Conservation (phyloP, 2,797 vertebrate species). For the Syngnathus acus region DNA sequence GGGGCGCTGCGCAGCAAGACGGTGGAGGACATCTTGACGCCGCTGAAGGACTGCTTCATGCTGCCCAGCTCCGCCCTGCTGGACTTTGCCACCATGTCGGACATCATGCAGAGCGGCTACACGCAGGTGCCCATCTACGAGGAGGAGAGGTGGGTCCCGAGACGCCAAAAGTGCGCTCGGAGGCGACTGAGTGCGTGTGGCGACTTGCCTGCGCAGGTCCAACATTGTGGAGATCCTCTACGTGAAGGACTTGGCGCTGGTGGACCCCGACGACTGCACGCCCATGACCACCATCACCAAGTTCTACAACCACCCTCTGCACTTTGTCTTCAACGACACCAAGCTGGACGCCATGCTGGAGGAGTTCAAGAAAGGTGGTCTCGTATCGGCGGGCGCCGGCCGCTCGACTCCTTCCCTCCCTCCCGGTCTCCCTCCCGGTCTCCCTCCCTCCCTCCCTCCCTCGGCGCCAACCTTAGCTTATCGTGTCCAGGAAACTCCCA, state of each 20-base stretch:
- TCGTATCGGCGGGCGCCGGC: too few species aligned
- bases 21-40: conserved; percentile 86
- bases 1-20: conserved; percentile 80
- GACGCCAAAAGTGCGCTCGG: too few species aligned
- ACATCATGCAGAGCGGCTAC: conserved; percentile 90
- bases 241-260: conserved; percentile 83
- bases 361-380: conserved; percentile 85
- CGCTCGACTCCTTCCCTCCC: too few species aligned
- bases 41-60: conserved; percentile 88
- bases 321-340: conserved; percentile 91
- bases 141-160: conserved; percentile 69
- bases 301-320: conserved; percentile 89
- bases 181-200: too few species aligned
- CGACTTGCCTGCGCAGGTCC: conserved; percentile 48
- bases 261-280: conserved; percentile 85
- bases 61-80: conserved; percentile 74
- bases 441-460: not conserved
- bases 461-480: not conserved
- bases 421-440: too few species aligned
- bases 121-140: conserved; percentile 88
- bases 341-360: conserved; percentile 88
- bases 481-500: conserved; percentile 80
- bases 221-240: conserved; percentile 90
- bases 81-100: conserved; percentile 86
- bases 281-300: conserved; percentile 89